Base-by-base conservation (phyloP, 2,113 vertebrate species). In the Sisor rabdophorus region DNA sequence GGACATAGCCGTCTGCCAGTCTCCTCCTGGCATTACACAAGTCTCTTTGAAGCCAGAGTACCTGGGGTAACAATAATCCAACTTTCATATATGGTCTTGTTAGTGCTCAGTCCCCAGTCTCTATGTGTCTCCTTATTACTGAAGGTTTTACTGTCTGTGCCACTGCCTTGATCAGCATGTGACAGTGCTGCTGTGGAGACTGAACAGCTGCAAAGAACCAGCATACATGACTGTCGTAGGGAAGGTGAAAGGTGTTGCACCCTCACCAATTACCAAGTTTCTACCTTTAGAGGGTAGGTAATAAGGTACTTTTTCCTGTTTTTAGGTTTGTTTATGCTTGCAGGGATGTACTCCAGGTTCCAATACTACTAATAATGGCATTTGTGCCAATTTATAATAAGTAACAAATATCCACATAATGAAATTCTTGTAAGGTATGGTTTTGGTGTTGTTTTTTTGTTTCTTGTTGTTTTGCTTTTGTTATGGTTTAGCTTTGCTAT, bases 91-190 rank as follows among this genome's bases (percentile, higher is more conserved):
- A 60, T 20, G 16, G 47, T 56, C 48, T 76, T 76, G 72, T 79
- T 76, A 83, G 56, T 26, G 11, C 68, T 73, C 48, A 22, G 80
- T 56, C 17, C 72, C 40, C 4, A 8, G 64, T 36, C 65, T 44
- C 69, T 40, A 60, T 61, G 50, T 52, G 26, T 50, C 44, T 54
- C 48, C 53, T 72, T 59, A 52, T 82, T 81, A 81, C 59, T 50
- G 74, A 36, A 36, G 20, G 53, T 44, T 73, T 60, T 54, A 52
- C 53, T 20, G 61, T 68, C 54, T 67, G 44, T 28, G 44, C 61
- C 61, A 63, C n/a, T 55, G 69, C 63, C 60, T 73, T 52, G n/a
- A 64, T 77, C 54, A 77, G 53, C 22, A 20, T 9, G 30, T 70
- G 3, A 13, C 63, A 47, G 20, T 64, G 55, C 20, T 28, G 56